Evolutionary conservation across 2,797 vertebrate genomes (phyloP).

Genomic region (Acrocephalus scirpaceus): DNA sequence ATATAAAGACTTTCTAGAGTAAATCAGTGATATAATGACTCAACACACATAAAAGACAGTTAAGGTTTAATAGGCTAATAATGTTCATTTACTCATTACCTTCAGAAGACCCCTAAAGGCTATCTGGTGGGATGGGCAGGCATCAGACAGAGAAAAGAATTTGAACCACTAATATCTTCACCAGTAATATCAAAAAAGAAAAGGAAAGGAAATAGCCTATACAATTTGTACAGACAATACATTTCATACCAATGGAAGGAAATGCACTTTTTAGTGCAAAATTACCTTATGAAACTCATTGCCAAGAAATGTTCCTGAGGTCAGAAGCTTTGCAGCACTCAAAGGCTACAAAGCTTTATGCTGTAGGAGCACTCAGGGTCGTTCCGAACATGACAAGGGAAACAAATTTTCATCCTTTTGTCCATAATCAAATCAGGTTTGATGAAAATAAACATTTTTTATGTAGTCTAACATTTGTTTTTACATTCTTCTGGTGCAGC

Average conservation of each 20-base stretch:
- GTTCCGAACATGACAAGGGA: neutral
- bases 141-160: neutral
- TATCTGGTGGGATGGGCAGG: neutral
- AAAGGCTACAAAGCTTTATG: neutral
- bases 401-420: neutral
- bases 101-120: neutral
- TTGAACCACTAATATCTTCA: neutral
- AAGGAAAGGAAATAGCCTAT: neutral
- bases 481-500: neutral
- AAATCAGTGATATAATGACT: neutral
- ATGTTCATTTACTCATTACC: neutral
- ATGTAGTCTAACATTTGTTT: neutral
- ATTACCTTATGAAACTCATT: neutral
- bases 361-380: neutral
- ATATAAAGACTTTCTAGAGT: neutral
- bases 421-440: neutral
- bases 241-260: neutral
- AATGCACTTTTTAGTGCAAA: neutral
- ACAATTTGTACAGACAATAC: neutral
- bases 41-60: neutral
- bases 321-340: neutral
- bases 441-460: neutral
- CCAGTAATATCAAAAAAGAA: neutral
- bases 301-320: neutral
- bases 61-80: neutral